phyloP scores from a whole-genome alignment of 2,113 vertebrate genomes.

The Tenebrosternarchus preto region DNA sequence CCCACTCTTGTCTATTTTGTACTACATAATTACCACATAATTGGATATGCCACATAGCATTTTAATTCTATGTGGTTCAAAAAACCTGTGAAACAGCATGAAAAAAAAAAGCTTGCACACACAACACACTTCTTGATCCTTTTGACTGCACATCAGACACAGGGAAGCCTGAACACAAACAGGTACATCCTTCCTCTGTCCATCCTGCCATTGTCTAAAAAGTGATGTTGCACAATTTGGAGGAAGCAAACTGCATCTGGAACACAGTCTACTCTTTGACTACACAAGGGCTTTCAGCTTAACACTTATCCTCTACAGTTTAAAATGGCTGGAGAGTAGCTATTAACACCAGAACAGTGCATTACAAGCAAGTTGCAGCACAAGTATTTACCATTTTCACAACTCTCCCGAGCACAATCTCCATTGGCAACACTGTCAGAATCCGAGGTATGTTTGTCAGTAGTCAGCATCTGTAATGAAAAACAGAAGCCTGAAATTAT shows the following conservation, averaged over 20 bases:
- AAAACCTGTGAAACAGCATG: background rate
- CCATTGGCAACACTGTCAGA: conserved; percentile 81
- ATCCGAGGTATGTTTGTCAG: conserved; percentile 89
- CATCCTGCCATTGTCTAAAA: conserved; percentile 57
- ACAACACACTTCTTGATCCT: background rate
- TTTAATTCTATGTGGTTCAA: background rate
- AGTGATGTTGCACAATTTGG: conserved; percentile 47
- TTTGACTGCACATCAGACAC: conserved; percentile 46
- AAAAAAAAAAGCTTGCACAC: background rate
- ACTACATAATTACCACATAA: background rate
- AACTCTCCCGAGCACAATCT: conserved; percentile 74
- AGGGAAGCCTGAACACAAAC: conserved; percentile 37
- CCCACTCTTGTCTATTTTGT: background rate
- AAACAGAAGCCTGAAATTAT: background rate
- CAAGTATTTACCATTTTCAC: conserved; percentile 78
- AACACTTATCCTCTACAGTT: background rate
- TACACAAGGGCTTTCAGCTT: background rate
- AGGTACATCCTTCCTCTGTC: conserved; percentile 55
- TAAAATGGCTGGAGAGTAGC: background rate
- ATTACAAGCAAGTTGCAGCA: background rate
- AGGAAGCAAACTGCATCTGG: conserved; percentile 49
- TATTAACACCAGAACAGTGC: background rate
- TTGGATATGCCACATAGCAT: background rate
- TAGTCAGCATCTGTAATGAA: conserved; percentile 78
- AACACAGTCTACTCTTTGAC: conserved; percentile 30